These are phyloP conservation scores for Fukomys damarensis DNA, from an alignment of 2,113 vertebrate species.

Conservation along the genomic window DNA sequence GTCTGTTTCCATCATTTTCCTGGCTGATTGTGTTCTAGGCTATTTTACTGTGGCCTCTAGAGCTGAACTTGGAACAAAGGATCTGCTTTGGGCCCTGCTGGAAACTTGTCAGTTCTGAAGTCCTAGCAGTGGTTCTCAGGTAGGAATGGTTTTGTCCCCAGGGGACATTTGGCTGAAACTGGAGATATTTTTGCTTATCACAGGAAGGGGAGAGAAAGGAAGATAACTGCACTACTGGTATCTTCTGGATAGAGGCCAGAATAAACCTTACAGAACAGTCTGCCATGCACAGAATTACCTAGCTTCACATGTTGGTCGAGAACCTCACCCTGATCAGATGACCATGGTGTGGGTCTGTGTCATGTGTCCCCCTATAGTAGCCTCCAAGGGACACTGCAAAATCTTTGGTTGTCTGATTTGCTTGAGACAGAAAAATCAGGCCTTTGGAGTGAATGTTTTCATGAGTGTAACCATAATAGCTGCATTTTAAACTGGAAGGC, in stretches of 20 bases:
- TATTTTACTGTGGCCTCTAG: not conserved
- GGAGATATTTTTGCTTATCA: not conserved
- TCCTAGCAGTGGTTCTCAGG: not conserved
- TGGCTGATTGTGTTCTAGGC: not conserved
- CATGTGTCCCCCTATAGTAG: fast-evolving
- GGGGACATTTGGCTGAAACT: not conserved
- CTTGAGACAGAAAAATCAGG: not conserved
- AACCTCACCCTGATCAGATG: not conserved
- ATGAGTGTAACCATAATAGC: too few species aligned
- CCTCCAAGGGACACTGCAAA: not conserved
- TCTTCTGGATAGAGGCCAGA: not conserved
- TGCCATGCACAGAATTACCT: not conserved
- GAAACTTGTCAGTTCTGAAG: not conserved
- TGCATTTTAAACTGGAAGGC: not conserved
- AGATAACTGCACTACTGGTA: not conserved
- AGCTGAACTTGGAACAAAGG: not conserved
- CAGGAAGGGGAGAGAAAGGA: not conserved
- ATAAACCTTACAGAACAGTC: not conserved
- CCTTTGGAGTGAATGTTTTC: not conserved
- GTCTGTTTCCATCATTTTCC: not conserved
- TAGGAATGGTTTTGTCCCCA: not conserved
- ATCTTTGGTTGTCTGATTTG: not conserved
- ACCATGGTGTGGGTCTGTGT: not conserved
- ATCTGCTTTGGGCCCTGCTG: not conserved
- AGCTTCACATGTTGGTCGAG: not conserved